phyloP scores from a whole-genome alignment of 2,888 invertebrate genomes.

The Cosmia trapezina region DNA sequence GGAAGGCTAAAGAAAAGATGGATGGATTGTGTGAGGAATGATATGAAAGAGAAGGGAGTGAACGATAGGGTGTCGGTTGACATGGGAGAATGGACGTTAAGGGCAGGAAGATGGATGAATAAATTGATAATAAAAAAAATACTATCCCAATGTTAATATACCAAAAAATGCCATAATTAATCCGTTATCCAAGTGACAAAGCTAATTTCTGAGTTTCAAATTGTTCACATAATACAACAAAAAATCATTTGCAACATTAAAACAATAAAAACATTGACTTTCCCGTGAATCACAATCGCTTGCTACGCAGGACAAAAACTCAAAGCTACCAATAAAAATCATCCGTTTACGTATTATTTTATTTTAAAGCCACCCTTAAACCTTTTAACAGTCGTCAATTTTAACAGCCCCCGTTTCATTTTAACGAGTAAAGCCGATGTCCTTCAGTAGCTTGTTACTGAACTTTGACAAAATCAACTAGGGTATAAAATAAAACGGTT shows the following conservation, averaged over 20 bases:
- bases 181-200: not conserved
- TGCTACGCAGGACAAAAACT: slow-evolving; percentile 32
- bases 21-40: no score
- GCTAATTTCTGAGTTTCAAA: no score
- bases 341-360: slow-evolving; percentile 58
- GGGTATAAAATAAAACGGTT: slow-evolving; percentile 56
- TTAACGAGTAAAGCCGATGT: slow-evolving; percentile 59
- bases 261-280: slow-evolving; percentile 26
- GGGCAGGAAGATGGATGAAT: no score
- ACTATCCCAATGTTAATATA: no score
- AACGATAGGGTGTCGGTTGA: no score
- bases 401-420: slow-evolving; percentile 58
- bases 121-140: no score
- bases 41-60: no score
- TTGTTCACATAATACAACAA: not conserved
- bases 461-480: slow-evolving; percentile 61
- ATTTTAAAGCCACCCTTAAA: slow-evolving; percentile 53
- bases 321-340: slow-evolving; percentile 51
- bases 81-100: no score
- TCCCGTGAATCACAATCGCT: slow-evolving; percentile 27
- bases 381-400: slow-evolving; percentile 63
- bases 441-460: slow-evolving; percentile 61
- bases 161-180: not conserved
- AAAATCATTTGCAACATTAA: slow-evolving; percentile 3
- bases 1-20: no score